phyloP scores from a whole-genome alignment of 2,888 invertebrate species.

The Galeopsomyia nigrocyanea region DNA sequence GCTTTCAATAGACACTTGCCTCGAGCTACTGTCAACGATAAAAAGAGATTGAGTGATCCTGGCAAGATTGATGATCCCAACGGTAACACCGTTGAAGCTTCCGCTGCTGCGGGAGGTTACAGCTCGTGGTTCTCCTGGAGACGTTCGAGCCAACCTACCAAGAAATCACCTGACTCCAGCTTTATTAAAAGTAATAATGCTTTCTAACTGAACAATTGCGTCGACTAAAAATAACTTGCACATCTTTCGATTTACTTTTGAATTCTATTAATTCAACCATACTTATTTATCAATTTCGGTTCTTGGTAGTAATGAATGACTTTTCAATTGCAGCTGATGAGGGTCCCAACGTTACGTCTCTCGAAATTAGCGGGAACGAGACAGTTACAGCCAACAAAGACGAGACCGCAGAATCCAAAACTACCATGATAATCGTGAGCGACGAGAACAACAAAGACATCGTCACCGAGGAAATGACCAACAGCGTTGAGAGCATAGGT shows the following conservation, averaged over 20 bases:
- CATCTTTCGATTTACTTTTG: no score
- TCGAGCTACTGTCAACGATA: constrained; percentile 65
- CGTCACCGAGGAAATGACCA: constrained; percentile 35
- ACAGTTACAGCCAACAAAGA: constrained; percentile 15
- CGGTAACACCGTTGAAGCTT: constrained; percentile 17
- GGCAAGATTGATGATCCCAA: constrained; percentile 50
- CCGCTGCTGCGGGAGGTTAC: constrained; percentile 59
- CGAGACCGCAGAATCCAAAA: constrained; percentile 13
- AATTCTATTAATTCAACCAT: no score
- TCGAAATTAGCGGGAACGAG: constrained; percentile 16
- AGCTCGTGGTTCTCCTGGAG: constrained; percentile 74
- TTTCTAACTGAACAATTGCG: background rate
- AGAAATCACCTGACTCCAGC: constrained; percentile 41
- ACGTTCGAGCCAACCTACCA: constrained; percentile 60
- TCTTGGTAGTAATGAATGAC: background rate
- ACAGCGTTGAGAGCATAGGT: constrained; percentile 41
- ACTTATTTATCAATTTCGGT: background rate
- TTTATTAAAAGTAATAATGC: constrained; percentile 49
- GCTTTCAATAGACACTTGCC: constrained; percentile 90
- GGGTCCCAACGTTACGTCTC: background rate
- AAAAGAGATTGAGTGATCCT: constrained; percentile 51
- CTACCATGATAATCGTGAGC: constrained; percentile 1
- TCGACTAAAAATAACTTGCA: background rate
- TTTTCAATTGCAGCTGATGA: constrained; percentile 30
- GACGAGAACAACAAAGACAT: constrained; percentile 21